Evolutionary conservation across 2,797 vertebrate species (phyloP), one percentile per base, ranked within the genome.

Genomic region (Notoglanidium macrostoma): DNA sequence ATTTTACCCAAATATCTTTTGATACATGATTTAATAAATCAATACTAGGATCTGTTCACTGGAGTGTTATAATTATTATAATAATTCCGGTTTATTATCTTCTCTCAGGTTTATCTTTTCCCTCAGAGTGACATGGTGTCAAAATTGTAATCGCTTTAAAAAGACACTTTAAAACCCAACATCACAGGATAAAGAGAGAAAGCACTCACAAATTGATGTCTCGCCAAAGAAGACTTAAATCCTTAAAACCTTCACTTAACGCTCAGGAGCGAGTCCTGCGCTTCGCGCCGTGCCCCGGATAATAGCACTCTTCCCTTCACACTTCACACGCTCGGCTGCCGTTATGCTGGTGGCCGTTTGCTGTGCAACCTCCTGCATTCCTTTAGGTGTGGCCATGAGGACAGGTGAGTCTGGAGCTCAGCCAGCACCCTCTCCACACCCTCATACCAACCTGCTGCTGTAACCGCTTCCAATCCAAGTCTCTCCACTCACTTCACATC

Each of bases 381-480:
- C 88, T 82, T 90, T 93, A 94, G 94, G 94, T 93, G 92, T 91
- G 92, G 93, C 92, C 80, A 40, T 77, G 89, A 91, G 86, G 92
- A 94, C 93, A 94, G 94, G 94, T 95, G 94, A 88, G 92, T 91
- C 89, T 94, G 93, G 93, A 89, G 73, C 12, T 8, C 55, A 32
- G 92, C 92, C 93, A 95, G 86, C 12, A 86, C 44, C 15, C 59
- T 83, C 74, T 91, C 89, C 94, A 93, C 94, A 91, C 95, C 95
- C 93, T 94, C 91, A 94, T 94, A 93, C 94, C 93, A 91, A 88
- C 44, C 84, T 55, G 29, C 87, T 89, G 85, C 79, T 81, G 88
- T 93, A 92, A 93, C 78, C 79, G 79, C 86, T 87, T 54, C 35
- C 74, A 85, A 51, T 46, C 65, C 59, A 87, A 79, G 59, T 83